Conservation (phyloP, 2,888 invertebrate genomes). For the Actias luna region DNA sequence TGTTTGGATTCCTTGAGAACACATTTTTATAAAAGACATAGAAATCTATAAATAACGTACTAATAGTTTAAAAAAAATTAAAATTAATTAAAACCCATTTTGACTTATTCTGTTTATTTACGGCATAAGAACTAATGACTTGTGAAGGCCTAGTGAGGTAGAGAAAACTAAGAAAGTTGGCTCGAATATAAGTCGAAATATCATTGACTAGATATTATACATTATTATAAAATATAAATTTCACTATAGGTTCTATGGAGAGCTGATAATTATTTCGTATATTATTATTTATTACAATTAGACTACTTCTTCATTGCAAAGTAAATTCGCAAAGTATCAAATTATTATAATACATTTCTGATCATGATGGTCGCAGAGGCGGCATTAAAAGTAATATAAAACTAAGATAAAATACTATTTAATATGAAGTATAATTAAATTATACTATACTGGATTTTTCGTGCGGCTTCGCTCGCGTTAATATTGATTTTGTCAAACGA, state of each 20-base stretch:
- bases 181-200: neutral
- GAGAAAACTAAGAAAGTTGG: neutral
- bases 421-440: no score
- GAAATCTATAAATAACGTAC: neutral
- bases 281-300: neutral
- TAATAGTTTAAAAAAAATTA: neutral
- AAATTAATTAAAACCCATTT: neutral
- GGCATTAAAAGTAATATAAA: no score
- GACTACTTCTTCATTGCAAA: neutral
- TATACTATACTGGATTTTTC: no score
- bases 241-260: neutral
- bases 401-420: neutral
- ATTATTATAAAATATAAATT: neutral
- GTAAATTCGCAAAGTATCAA: neutral
- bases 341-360: neutral
- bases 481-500: no score
- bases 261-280: neutral
- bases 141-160: neutral
- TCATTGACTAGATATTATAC: neutral
- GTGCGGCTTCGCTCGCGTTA: no score
- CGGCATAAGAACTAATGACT: neutral
- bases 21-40: neutral
- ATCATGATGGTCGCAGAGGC: neutral
- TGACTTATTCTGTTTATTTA: neutral
- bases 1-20: neutral